A percentile compares a stretch with the other conserved stretches of the same genome.
phyloP scores from a whole-genome alignment of 2,888 invertebrate genomes.

The Drosophila antonietae region DNA sequence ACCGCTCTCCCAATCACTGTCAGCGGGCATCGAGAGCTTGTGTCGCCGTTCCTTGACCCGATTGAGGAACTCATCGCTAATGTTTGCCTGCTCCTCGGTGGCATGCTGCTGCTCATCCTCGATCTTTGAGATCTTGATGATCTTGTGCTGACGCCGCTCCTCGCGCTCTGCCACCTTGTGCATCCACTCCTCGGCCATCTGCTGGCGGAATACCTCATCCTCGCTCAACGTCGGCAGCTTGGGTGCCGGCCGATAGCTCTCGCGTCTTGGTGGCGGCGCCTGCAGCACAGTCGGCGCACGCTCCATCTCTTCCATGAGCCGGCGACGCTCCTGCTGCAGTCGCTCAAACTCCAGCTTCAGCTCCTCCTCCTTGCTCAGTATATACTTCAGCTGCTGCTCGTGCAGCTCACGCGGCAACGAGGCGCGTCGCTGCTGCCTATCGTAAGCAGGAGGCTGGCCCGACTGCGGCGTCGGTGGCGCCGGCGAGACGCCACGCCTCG shows the following conservation, averaged over 20 bases:
- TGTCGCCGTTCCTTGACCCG: slow-evolving; percentile 90
- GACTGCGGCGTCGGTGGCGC: slow-evolving; percentile 16
- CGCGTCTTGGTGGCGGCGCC: slow-evolving; percentile 71
- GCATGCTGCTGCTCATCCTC: slow-evolving; percentile 68
- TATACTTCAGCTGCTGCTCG: slow-evolving; percentile 87
- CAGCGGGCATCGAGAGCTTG: slow-evolving; percentile 88
- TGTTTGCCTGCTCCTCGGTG: slow-evolving; percentile 78
- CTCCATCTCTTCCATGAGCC: slow-evolving; percentile 82
- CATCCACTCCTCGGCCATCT: slow-evolving; percentile 94
- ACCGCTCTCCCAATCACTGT: slow-evolving; percentile 88
- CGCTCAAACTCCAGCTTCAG: slow-evolving; percentile 88
- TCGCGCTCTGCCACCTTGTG: slow-evolving; percentile 91
- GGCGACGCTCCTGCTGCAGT: slow-evolving; percentile 87
- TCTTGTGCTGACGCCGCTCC: slow-evolving; percentile 91
- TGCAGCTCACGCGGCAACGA: slow-evolving; percentile 88
- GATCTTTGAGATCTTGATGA: slow-evolving; percentile 90
- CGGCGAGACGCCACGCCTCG: slow-evolving; percentile 76
- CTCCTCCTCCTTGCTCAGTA: slow-evolving; percentile 88
- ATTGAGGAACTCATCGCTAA: slow-evolving; percentile 91
- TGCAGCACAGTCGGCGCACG: slow-evolving; percentile 61
- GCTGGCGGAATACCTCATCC: slow-evolving; percentile 90
- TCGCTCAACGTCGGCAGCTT: slow-evolving; percentile 87
- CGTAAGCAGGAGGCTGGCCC: slow-evolving; percentile 65
- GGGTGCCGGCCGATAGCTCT: slow-evolving; percentile 74
- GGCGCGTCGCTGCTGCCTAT: slow-evolving; percentile 82